Evolutionary conservation across 2,888 invertebrate genomes (phyloP), one percentile per base, ranked within the genome.

Genomic region (Rhogogaster chlorosoma): DNA sequence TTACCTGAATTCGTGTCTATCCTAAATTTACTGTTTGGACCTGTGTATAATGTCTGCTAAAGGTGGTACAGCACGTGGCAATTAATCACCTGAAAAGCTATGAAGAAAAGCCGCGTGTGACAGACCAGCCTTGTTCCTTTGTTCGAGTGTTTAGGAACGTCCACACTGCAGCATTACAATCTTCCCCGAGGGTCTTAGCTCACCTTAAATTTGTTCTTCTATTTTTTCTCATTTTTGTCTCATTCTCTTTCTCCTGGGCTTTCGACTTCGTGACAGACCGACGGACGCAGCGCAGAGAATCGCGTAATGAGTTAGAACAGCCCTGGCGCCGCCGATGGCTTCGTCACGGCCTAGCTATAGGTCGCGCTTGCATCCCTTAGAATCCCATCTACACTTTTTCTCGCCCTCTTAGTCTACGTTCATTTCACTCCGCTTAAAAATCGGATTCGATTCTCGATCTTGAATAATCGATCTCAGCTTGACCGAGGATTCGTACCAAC

Each of bases 311-410:
- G 91, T 91, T 91, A 88, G 89, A 90, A 89, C 87, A 89, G 88
- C 86, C 89, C 89, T 89, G 92, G 92, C 92, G 92, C 92, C 92
- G 92, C 92, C 92, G 90, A 87, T 86, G 88, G 87, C 90, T 91
- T 91, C 90, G 91, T 91, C 91, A 89, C 90, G 91, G 90, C 87
- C 88, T 89, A 45, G 12, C 88, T n/a, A n/a, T n/a, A n/a, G n/a
- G n/a, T n/a, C 36, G 3, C 3, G 45, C 45, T 88, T 90, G 89
- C 90, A 88, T 86, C 89, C 71, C 71, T 12, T 73, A 26, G 15
- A 73, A 73, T 73, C 38, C 71, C 42, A 26, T 73, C 71, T 26
- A 89, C 87, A 90, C 84, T 85, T 87, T 89, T 87, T 86, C 85
- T 86, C 53, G 42, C 86, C 73, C 77, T 73, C 45, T 80, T 70